Evolutionary conservation across 2,888 invertebrate species (phyloP).

Genomic region (Synergus itoensis): DNA sequence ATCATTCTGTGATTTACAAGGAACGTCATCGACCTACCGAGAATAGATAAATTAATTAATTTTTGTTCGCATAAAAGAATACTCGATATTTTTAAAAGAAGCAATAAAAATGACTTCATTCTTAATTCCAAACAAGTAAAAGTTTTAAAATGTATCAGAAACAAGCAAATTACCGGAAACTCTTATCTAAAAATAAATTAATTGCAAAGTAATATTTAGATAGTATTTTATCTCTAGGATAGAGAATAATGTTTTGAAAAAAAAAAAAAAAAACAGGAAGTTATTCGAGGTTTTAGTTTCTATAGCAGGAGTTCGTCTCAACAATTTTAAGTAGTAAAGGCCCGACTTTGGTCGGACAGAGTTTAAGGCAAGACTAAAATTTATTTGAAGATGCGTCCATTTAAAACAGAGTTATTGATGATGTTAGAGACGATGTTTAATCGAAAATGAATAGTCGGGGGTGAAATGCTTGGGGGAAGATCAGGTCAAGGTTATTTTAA

Average conservation of each 20-base stretch:
- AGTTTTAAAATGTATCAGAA: no score
- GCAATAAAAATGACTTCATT: neutral
- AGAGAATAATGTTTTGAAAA: neutral
- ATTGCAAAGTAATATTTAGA: no score
- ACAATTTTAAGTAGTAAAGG: constrained; percentile 19
- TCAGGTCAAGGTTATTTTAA: neutral
- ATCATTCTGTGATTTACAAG: neutral
- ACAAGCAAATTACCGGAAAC: no score
- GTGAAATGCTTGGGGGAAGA: neutral
- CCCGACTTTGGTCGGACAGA: constrained; percentile 12
- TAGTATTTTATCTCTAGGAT: neutral
- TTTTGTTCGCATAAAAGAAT: neutral
- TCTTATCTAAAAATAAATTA: no score
- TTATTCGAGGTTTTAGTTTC: neutral
- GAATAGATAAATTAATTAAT: neutral
- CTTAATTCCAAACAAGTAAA: neutral
- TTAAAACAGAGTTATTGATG: neutral
- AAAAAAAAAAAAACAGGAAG: neutral
- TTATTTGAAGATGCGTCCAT: neutral
- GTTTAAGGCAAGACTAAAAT: neutral
- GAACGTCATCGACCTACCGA: neutral
- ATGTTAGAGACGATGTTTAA: neutral
- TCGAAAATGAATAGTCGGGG: neutral
- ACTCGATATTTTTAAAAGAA: neutral
- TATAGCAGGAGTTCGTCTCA: neutral